These are phyloP conservation scores for Erebia aethiops DNA, from an alignment of 2,888 invertebrate species.

Conservation along the genomic window DNA sequence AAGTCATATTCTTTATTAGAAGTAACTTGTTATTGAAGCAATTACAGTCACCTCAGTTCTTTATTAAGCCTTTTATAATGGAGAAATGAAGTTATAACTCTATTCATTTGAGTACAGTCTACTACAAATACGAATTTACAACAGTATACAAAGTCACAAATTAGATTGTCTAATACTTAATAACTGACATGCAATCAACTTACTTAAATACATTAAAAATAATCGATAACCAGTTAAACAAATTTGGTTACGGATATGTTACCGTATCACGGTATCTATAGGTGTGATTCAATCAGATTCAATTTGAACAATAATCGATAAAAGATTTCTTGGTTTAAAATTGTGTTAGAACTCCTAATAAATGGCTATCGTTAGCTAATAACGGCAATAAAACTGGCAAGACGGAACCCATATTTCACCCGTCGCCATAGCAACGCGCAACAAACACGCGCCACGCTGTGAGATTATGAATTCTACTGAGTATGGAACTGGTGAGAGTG, in stretches of 20 bases:
- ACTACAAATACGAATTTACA: no score
- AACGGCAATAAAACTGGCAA: constrained; percentile 67
- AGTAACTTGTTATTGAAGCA: neutral
- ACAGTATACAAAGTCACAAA: no score
- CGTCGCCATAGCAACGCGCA: constrained; percentile 68
- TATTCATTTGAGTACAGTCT: neutral
- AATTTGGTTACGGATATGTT: no score
- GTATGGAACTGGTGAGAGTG: constrained; percentile 38
- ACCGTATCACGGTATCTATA: no score
- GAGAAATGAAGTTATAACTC: neutral
- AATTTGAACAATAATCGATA: neutral
- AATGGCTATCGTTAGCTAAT: constrained; percentile 74
- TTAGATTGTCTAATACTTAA: no score
- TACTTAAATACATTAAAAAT: no score
- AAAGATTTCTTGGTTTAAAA: constrained; percentile 31
- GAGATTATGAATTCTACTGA: constrained; percentile 41
- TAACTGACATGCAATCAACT: no score
- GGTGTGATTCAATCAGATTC: neutral
- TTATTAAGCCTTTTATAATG: neutral
- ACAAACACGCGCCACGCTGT: constrained; percentile 65
- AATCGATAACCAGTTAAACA: no score
- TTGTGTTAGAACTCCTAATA: constrained; percentile 51
- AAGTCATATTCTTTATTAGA: neutral
- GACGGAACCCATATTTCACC: constrained; percentile 75
- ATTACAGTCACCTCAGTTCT: constrained; percentile 5